phyloP scores from a whole-genome alignment of 2,113 vertebrate species.

The Podarcis raffonei region DNA sequence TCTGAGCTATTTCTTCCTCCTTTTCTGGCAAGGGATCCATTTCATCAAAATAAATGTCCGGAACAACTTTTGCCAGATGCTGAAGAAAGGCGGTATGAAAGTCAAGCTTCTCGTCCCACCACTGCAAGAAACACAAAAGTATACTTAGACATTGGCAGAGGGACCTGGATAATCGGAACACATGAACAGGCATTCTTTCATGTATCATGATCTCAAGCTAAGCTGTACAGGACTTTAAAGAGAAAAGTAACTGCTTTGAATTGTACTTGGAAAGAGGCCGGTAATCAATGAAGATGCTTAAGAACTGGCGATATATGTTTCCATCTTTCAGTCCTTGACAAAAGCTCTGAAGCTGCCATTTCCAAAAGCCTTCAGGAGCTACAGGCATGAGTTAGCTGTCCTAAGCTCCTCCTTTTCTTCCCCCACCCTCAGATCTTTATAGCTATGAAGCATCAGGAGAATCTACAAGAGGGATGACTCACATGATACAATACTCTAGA shows the following conservation, averaged over 20 bases:
- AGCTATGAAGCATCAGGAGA: neutral
- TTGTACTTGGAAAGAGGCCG: neutral
- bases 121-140: conserved; percentile 70
- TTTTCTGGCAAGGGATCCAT: conserved; percentile 81
- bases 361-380: neutral
- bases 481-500: neutral
- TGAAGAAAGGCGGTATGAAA: conserved; percentile 80
- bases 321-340: neutral
- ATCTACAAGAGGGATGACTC: neutral
- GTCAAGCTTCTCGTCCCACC: conserved; percentile 85
- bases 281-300: neutral
- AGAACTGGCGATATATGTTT: neutral
- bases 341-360: neutral
- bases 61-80: conserved; percentile 88
- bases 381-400: neutral
- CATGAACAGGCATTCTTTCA: neutral
- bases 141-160: too few relatives aligned
- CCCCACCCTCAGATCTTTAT: neutral
- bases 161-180: neutral
- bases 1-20: conserved; percentile 85
- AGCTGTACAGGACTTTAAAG: neutral
- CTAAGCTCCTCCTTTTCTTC: neutral
- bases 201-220: too few relatives aligned
- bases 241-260: neutral
- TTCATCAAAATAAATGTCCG: conserved; percentile 88